Percentiles rank a stretch among this genome's conserved stretches.
Evolutionary conservation across 2,888 invertebrate genomes (phyloP).

Genomic region (Prosopocoilus inquinatus): DNA sequence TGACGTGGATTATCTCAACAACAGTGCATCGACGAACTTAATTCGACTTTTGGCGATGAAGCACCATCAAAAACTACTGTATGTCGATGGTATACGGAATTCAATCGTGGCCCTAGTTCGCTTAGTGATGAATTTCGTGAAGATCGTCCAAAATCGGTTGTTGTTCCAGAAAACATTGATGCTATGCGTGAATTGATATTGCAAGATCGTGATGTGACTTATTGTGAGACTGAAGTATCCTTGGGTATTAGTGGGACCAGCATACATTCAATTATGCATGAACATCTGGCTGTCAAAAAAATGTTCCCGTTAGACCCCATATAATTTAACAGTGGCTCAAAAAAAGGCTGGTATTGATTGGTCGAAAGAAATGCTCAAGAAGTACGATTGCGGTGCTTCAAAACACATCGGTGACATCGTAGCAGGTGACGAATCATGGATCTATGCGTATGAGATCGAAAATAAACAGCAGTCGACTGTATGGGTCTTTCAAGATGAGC

Average conservation of each 20-base stretch:
- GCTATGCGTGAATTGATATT: constrained; percentile 32
- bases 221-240: constrained; percentile 29
- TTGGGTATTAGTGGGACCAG: constrained; percentile 27
- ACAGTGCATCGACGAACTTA: constrained; percentile 29
- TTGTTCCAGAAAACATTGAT: constrained; percentile 33
- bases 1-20: too few relatives aligned
- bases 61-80: constrained; percentile 26
- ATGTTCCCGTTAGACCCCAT: constrained; percentile 4
- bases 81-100: constrained; percentile 29
- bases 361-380: neutral
- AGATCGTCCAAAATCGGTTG: constrained; percentile 27
- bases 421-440: constrained; percentile 23
- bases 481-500: constrained; percentile 26
- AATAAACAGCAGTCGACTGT: constrained; percentile 16
- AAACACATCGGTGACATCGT: neutral
- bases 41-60: constrained; percentile 28
- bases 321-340: constrained; percentile 1
- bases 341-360: neutral
- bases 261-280: constrained; percentile 25
- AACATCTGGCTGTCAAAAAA: constrained; percentile 23
- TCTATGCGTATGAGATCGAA: constrained; percentile 16
- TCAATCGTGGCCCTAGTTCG: constrained; percentile 25
- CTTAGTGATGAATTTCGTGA: constrained; percentile 25
- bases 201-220: too few relatives aligned
- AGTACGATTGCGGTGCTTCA: neutral